Base-by-base conservation (phyloP, 2,797 vertebrate genomes). In the Monodelphis domestica region DNA sequence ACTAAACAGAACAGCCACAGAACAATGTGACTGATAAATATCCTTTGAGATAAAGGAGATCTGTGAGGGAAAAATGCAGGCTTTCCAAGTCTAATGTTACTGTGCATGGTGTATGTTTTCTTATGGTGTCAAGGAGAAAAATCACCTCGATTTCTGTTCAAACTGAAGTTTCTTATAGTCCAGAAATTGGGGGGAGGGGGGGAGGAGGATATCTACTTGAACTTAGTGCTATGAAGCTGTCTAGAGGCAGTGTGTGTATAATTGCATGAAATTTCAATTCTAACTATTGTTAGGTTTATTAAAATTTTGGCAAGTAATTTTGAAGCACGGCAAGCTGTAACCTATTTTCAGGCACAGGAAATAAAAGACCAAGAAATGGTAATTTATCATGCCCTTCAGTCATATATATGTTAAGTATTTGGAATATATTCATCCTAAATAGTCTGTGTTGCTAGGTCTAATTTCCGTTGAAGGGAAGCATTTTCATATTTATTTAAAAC, bases 401-500 rank as follows among this genome's bases (percentile, higher is more conserved):
- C 29, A 12, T 87, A 89, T 87, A 56, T 91, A 93, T 95, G 94
- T 96, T 96, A 95, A 97, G 90, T 98, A 92, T 95, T 97, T 96
- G 94, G 97, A 91, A 95, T 96, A 91, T 93, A 91, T 97, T 97
- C 94, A 96, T 91, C 92, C 91, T 90, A 56, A 95, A 91, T 91
- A 94, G 53, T 57, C 87, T 57, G n/a, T 87, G 94, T 95, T 91
- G 90, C 95, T 94, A 91, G 92, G 92, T 96, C 96, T 96, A 92
- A 97, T 98, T 98, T 98, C 98, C 91, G 92, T 96, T 92, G 89
- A 98, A 97, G 93, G 97, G 98, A 98, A 98, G 87, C 96, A 59
- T 1, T 51, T 97, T 95, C 57, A 0, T 97, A 54, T 95, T 97
- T 96, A 92, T 94, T 96, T 94, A 55, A 95, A 97, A 95, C 52